phyloP scores from a whole-genome alignment of 2,797 vertebrate genomes.

The Cygnus olor region DNA sequence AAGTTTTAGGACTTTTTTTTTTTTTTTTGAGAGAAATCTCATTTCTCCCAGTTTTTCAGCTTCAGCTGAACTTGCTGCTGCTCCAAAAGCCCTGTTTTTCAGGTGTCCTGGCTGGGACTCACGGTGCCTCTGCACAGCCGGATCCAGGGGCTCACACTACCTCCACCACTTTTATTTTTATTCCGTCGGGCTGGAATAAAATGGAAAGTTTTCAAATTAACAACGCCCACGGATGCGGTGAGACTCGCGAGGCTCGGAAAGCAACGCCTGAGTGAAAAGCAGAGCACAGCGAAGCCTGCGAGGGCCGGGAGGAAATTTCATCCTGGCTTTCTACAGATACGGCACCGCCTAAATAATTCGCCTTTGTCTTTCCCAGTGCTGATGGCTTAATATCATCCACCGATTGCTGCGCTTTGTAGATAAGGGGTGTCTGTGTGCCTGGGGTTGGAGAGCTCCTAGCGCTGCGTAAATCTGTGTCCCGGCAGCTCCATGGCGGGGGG shows the following conservation, averaged over 20 bases:
- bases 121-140: neutral
- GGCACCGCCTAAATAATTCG: neutral
- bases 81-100: neutral
- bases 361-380: neutral
- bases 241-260: neutral
- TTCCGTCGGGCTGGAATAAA: constrained; percentile 39
- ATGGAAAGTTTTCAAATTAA: constrained; percentile 44
- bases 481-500: neutral
- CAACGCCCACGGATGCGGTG: neutral
- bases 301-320: neutral
- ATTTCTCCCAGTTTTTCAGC: neutral
- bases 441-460: neutral
- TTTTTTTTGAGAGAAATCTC: neutral
- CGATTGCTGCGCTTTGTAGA: constrained; percentile 36
- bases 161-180: constrained; percentile 3
- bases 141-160: neutral
- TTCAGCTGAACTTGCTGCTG: constrained; percentile 10
- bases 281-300: neutral
- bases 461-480: neutral
- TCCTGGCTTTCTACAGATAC: constrained; percentile 9
- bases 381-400: constrained; percentile 6
- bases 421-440: neutral
- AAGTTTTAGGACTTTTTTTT: neutral
- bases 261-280: constrained; percentile 1
- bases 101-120: constrained; percentile 10